A percentile compares a stretch with the other conserved stretches of the same genome.
Evolutionary conservation across 2,113 vertebrate species (phyloP).

Genomic region (Gasterosteus aculeatus): DNA sequence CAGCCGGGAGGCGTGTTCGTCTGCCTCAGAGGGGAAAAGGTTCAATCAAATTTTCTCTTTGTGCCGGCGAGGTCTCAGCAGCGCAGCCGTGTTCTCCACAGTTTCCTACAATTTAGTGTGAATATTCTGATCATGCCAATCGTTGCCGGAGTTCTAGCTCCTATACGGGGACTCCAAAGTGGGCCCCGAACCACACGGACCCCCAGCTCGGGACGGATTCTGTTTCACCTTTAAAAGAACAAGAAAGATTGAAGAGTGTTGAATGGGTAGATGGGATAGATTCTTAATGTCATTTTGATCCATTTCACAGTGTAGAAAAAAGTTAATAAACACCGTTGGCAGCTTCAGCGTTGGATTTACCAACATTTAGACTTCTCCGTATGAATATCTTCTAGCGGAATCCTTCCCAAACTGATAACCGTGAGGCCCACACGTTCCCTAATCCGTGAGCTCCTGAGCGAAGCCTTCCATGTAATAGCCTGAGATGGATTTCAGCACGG

Average conservation of each 20-base stretch:
- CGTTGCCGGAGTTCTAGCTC: conserved; percentile 32
- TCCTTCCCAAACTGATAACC: conserved; percentile 35
- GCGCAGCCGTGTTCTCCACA: not conserved
- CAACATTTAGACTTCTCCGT: conserved; percentile 16
- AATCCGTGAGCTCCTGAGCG: conserved; percentile 53
- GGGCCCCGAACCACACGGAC: conserved; percentile 43
- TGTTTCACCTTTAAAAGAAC: conserved; percentile 11
- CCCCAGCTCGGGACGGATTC: conserved; percentile 33
- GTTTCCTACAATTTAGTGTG: not conserved
- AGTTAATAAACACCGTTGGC: not conserved
- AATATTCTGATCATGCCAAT: not conserved
- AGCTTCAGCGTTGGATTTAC: conserved; percentile 12
- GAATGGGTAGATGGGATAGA: too few species aligned
- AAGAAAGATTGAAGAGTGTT: not conserved
- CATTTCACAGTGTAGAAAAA: not conserved
- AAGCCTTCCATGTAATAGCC: conserved; percentile 38
- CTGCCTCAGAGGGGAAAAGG: too few species aligned
- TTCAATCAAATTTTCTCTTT: not conserved
- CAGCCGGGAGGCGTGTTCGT: too few species aligned
- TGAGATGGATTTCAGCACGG: conserved; percentile 55
- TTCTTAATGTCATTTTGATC: too few species aligned
- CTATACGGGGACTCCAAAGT: conserved; percentile 50
- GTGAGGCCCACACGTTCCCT: conserved; percentile 49
- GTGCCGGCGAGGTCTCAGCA: not conserved
- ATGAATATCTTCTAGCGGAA: conserved; percentile 33